A percentile compares a stretch with the other conserved stretches of the same genome.
Conservation (phyloP, 2,888 invertebrate genomes). For the Seira musarum region DNA sequence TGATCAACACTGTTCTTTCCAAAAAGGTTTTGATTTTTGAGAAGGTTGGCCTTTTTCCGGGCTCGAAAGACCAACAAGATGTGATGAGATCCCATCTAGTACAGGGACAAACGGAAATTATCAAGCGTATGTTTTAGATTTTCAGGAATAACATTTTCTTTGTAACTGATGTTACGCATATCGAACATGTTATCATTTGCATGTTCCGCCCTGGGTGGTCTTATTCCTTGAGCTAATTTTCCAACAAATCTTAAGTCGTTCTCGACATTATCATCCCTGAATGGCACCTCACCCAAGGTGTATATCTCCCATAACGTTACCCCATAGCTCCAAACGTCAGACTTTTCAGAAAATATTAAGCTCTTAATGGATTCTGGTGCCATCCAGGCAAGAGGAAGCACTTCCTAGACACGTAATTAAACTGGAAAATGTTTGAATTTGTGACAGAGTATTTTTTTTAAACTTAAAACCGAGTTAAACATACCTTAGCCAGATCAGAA, state of each 20-base stretch:
- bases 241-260: slow-evolving; percentile 35
- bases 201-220: slow-evolving; percentile 30
- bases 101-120: not conserved
- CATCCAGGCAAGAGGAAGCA: slow-evolving; percentile 45
- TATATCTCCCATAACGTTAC: slow-evolving; percentile 45
- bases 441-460: too few species aligned
- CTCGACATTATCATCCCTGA: slow-evolving; percentile 23
- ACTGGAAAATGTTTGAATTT: too few species aligned
- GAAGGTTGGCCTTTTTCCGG: slow-evolving; percentile 26
- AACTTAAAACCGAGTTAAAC: too few species aligned
- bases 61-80: slow-evolving; percentile 37
- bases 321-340: slow-evolving; percentile 39
- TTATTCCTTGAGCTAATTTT: slow-evolving; percentile 24
- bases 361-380: slow-evolving; percentile 30
- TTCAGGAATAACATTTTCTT: too few species aligned
- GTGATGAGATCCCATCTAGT: slow-evolving; percentile 35
- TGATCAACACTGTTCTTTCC: slow-evolving; percentile 15
- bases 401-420: slow-evolving; percentile 10
- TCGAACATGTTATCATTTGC: slow-evolving; percentile 23
- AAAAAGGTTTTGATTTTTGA: slow-evolving; percentile 47
- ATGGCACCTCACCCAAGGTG: slow-evolving; percentile 45
- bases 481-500: slow-evolving; percentile 28
- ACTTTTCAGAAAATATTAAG: slow-evolving; percentile 32
- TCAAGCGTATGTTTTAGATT: slow-evolving; percentile 9
- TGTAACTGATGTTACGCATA: too few species aligned